A percentile compares a stretch with the other conserved stretches of the same genome.
These are phyloP conservation scores for Latrodectus elegans DNA, from an alignment of 2,888 invertebrate species.

Conservation along the genomic window DNA sequence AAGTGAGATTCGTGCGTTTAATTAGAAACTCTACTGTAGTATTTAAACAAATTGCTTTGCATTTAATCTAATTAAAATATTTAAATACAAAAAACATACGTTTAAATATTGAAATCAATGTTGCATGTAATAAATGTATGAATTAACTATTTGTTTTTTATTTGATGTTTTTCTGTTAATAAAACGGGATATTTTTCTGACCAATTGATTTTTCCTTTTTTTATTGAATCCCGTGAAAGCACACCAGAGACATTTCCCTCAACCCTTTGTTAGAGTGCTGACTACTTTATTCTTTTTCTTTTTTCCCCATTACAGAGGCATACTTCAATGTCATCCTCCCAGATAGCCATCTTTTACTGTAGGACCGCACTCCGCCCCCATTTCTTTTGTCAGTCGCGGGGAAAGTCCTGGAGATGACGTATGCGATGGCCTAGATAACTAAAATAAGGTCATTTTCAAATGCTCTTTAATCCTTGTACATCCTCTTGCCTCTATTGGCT, in stretches of 20 bases:
- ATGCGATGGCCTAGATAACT: slow-evolving; percentile 54
- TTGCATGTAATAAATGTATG: too few species aligned
- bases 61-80: too few species aligned
- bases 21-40: too few species aligned
- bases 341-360: slow-evolving; percentile 24
- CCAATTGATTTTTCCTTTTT: not conserved
- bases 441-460: slow-evolving; percentile 52
- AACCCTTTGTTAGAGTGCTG: not conserved
- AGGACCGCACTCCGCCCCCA: not conserved
- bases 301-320: not conserved
- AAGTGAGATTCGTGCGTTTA: too few species aligned
- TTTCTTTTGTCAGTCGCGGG: slow-evolving; percentile 5
- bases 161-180: too few species aligned
- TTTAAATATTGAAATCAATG: too few species aligned
- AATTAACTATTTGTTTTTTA: too few species aligned
- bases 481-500: not conserved
- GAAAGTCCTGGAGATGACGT: slow-evolving; percentile 30
- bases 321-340: slow-evolving; percentile 23
- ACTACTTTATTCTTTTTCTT: slow-evolving; percentile 6
- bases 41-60: too few species aligned
- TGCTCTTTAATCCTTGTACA: slow-evolving; percentile 51
- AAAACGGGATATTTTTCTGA: not conserved
- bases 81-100: too few species aligned
- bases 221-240: not conserved
- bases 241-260: slow-evolving; percentile 4